Base-by-base conservation (phyloP, 2,113 vertebrate species). In the Syrrhaptes paradoxus region DNA sequence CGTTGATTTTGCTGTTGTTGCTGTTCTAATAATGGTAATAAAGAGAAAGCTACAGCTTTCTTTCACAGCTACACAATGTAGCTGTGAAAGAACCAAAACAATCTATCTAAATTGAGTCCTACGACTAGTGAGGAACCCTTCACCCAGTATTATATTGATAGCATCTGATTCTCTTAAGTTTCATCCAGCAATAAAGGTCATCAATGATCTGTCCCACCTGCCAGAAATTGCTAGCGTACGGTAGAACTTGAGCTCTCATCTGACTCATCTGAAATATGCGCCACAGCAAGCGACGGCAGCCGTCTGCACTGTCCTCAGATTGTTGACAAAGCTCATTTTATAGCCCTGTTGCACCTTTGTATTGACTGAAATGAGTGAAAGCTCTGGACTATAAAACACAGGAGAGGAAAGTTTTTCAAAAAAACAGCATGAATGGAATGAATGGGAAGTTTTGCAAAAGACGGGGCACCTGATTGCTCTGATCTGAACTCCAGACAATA, bases 371-470 rank as follows among this genome's bases (percentile, higher is more conserved):
- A 67, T 32, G 55, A 77, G 38, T 55, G n/a, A 91, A 76, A 77
- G 26, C 59, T 74, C 32, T 80, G 59, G 74, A 62, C 16, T 51
- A 6, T 41, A 68, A 75, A 95, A 58, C 57, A 38, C 13, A 68
- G 76, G 51, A 72, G 28, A 46, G 48, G 26, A 76, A 92, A 87
- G 22, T 57, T 18, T 32, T 52, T 87, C 26, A 41, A 32, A 75
- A 92, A 94, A 72, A 12, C 41, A 41, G 41, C 41, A 41, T 13
- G 41, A 41, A 41, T 77, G 29, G 15, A 87, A 79, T 34, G 6
- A 96, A 85, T 46, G 28, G 26, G 21, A 86, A 68, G 21, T 89
- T 94, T 87, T 89, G 45, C 73, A 75, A 85, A 88, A 90, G 55
- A 52, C 19, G 16, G 84, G 48, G 15, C n/a, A 85, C 9, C 25